These are phyloP conservation scores for Masticophis lateralis DNA, from an alignment of 2,797 vertebrate genomes.

Conservation along the genomic window DNA sequence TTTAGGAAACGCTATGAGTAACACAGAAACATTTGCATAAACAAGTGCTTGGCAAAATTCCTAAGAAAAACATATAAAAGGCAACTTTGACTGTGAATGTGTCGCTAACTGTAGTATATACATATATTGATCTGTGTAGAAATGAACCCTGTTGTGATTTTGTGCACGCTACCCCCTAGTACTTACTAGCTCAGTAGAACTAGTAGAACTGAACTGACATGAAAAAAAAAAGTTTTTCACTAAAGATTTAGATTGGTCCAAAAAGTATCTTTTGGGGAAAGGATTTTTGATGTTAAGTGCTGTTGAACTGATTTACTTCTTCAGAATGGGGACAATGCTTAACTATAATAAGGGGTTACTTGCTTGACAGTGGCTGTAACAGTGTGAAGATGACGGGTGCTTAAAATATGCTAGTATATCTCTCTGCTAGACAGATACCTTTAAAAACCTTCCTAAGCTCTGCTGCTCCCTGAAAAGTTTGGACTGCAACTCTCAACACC, in stretches of 20 bases:
- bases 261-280: neutral
- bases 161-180: neutral
- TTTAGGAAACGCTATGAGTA: neutral
- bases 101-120: neutral
- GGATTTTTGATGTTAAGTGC: neutral
- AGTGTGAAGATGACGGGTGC: neutral
- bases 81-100: neutral
- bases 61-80: neutral
- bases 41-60: neutral
- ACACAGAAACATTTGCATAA: neutral
- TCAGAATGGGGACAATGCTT: neutral
- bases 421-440: neutral
- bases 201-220: neutral
- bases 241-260: neutral
- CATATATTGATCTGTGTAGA: neutral
- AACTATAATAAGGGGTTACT: neutral
- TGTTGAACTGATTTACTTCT: neutral
- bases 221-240: neutral
- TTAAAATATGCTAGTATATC: neutral
- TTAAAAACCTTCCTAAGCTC: neutral
- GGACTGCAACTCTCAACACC: neutral
- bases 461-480: neutral
- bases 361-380: neutral
- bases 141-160: neutral
- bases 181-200: neutral